Evolutionary conservation across 2,797 vertebrate genomes (phyloP), one percentile per base, ranked within the genome.

Genomic region (Cyprinella venusta): DNA sequence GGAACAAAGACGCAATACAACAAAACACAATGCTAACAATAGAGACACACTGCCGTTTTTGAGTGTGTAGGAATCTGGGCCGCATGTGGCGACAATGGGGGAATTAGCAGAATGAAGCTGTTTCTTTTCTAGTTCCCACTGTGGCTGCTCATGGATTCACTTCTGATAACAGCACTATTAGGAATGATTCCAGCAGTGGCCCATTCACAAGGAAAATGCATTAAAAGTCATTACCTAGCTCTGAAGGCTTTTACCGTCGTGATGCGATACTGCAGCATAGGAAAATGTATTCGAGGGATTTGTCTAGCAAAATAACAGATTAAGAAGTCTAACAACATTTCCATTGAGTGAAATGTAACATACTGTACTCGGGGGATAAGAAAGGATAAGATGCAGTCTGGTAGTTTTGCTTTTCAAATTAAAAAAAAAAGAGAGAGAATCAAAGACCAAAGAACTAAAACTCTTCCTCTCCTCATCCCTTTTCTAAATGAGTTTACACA

Each of bases 71-170:
- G 52, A 83, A 78, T 61, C 75, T 50, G 30, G 52, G 54, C 54
- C 5, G 56, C 67, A 36, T 71, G 65, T 50, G 67, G 75, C 1
- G 40, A 83, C 82, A 83, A 83, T 77, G 76, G 78, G 75, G 54
- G 82, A 83, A 77, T 71, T 83, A 78, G 65, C 75, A 78, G 63
- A 83, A 83, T 83, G 42, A 63, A 83, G 82, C 52, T 2, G 38
- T 71, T 78, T 83, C 82, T 63, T 78, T 83, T 78, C 65, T 63
- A 61, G 75, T 69, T 76, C 63, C 61, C 40, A 75, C 70, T 42
- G 83, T 63, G 83, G 45, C 59, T 68, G 63, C 52, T 80, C 24
- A 69, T 26, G 64, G 71, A 76, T 80, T 80, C 50, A 50, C 78
- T 80, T 42, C 52, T 74, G 67, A 78, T 84, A 75, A 84, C 38